Evolutionary conservation across 2,113 vertebrate species (phyloP), one percentile per base, ranked within the genome.

Genomic region (Bostrychus sinensis): DNA sequence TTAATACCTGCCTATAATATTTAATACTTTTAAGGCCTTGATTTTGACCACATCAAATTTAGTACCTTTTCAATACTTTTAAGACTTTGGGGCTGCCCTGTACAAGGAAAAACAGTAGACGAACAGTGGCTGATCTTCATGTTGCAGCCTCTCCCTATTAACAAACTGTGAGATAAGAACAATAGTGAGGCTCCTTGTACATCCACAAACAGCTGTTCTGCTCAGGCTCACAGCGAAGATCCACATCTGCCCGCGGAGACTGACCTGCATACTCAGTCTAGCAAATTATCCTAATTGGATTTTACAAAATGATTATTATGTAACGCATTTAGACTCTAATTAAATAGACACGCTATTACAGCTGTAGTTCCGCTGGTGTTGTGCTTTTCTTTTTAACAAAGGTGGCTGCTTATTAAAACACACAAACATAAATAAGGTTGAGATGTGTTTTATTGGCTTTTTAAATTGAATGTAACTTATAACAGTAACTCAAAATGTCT

Each of bases 241-340:
- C 72, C 59, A 77, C 87, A 85, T 77, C 82, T 85, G 81, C 14
- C 53, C 59, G 37, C 17, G 57, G 61, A 75, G 56, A 34, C 65
- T 78, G 70, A 80, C 72, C 75, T 55, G 56, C 63, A 70, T 60
- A 55, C 41, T 66, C 63, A 66, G 39, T 54, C 65, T 12, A 53
- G 37, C 45, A 73, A 80, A 77, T 86, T 63, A 78, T 69, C 32
- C 48, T 85, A 84, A 88, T 87, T 87, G 66, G 77, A 70, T 63
- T 75, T 28, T 46, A 71, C 61, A 43, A 57, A 62, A 65, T 54
- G 56, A 72, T 62, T 61, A 56, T 70, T 55, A 63, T 62, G 46
- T 48, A 70, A 70, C 65, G 46, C 38, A 57, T 59, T 71, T 48
- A 68, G 63, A 71, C 50, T 59, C 30, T 72, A 74, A 78, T 84